These are phyloP conservation scores for Heliconius ethilla DNA, from an alignment of 2,888 invertebrate genomes.

Conservation along the genomic window DNA sequence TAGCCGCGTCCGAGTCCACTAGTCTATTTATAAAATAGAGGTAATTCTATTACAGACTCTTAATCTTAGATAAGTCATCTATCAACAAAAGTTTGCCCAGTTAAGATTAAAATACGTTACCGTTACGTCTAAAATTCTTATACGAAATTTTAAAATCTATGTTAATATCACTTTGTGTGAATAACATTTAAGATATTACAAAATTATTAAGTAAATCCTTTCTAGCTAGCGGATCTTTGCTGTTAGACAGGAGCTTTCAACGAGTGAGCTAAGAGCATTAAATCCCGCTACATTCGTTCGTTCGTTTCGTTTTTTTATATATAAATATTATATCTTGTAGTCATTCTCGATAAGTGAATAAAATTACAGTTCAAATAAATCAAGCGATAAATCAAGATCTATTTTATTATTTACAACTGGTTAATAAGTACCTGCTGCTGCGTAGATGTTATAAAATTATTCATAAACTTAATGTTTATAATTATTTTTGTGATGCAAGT, in stretches of 20 bases:
- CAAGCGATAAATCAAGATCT: not conserved
- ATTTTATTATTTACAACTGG: not conserved
- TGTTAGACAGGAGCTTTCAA: not conserved
- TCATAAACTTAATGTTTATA: not conserved
- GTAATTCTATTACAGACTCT: not conserved
- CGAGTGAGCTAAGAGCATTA: not conserved
- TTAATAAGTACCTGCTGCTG: too few relatives aligned
- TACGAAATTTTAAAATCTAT: not conserved
- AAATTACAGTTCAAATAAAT: not conserved
- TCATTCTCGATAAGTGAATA: not conserved
- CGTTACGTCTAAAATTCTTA: not conserved
- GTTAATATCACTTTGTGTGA: conserved; percentile 4
- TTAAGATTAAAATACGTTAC: conserved; percentile 11
- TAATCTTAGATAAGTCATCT: not conserved
- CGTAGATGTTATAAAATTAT: not conserved
- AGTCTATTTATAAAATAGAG: not conserved
- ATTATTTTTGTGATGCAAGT: not conserved
- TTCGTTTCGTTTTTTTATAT: not conserved
- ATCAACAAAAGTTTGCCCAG: not conserved
- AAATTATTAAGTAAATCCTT: not conserved
- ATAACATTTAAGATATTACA: not conserved
- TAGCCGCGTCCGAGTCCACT: too few relatives aligned
- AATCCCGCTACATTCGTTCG: not conserved
- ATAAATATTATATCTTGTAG: not conserved
- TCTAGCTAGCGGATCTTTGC: too few relatives aligned